Conservation (phyloP, 2,113 vertebrate genomes). For the Ochotona curzoniae region DNA sequence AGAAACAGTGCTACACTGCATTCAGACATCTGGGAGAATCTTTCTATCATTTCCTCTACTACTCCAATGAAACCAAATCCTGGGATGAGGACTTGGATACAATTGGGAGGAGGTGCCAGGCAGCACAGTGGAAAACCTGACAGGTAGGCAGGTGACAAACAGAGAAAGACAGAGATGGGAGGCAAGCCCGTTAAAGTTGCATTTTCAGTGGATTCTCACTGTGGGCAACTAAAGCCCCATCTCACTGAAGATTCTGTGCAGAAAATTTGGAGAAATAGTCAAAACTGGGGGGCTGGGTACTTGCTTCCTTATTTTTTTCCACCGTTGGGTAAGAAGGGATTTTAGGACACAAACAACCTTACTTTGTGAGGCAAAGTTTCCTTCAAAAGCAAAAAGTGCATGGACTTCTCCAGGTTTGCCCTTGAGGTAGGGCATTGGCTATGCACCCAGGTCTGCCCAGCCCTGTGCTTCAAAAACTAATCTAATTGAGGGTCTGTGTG, state of each 20-base stretch:
- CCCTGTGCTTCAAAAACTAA: not conserved
- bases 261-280: not conserved
- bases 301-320: not conserved
- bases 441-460: not conserved
- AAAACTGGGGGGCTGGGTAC: not conserved
- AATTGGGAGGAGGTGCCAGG: not conserved
- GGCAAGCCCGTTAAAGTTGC: not conserved
- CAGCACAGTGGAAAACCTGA: not conserved
- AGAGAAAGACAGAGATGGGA: not conserved
- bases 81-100: not conserved
- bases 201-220: not conserved
- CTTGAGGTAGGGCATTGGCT: not conserved
- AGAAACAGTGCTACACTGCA: not conserved
- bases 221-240: not conserved
- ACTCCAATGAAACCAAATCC: conserved; percentile 23
- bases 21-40: not conserved
- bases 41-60: not conserved
- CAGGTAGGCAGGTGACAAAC: not conserved
- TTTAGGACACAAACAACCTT: not conserved
- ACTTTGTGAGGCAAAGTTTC: not conserved
- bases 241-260: not conserved
- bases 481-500: not conserved
- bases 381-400: not conserved
- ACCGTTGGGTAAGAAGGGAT: not conserved
- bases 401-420: not conserved